Evolutionary conservation across 1,140 invertebrate species (phyloP).

Genomic region (Archivesica marissinica): DNA sequence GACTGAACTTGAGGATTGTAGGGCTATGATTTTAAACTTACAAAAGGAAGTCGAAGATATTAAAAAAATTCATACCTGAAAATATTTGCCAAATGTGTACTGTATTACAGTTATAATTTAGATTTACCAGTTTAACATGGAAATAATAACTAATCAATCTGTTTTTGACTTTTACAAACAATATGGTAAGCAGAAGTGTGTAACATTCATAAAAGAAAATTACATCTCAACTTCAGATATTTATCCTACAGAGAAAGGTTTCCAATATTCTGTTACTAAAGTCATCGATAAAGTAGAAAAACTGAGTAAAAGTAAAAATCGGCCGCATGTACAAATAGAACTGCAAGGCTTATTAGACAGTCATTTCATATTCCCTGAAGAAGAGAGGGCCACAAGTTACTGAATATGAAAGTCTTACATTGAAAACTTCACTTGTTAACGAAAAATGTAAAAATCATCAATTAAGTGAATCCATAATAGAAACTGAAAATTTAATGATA

Average conservation of each 20-base stretch:
- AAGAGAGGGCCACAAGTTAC: constrained; percentile 13
- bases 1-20: no score
- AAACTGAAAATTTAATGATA: not conserved
- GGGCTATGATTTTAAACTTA: no score
- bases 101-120: no score
- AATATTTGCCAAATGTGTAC: no score
- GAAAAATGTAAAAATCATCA: no score
- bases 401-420: constrained; percentile 5
- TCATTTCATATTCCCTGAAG: not conserved
- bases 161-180: constrained; percentile 34
- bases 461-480: not conserved
- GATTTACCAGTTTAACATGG: no score
- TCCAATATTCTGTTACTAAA: not conserved
- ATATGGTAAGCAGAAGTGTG: not conserved
- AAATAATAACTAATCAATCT: constrained; percentile 14
- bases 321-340: not conserved
- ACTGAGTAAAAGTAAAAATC: constrained; percentile 8
- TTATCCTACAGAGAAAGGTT: not conserved
- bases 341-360: not conserved
- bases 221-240: not conserved
- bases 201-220: constrained; percentile 28
- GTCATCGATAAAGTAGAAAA: constrained; percentile 12
- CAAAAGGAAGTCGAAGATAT: no score
- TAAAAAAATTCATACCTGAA: no score
- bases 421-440: not conserved